Evolutionary conservation across 2,888 invertebrate species (phyloP), one percentile per base, ranked within the genome.

Genomic region (Rhingia campestris): DNA sequence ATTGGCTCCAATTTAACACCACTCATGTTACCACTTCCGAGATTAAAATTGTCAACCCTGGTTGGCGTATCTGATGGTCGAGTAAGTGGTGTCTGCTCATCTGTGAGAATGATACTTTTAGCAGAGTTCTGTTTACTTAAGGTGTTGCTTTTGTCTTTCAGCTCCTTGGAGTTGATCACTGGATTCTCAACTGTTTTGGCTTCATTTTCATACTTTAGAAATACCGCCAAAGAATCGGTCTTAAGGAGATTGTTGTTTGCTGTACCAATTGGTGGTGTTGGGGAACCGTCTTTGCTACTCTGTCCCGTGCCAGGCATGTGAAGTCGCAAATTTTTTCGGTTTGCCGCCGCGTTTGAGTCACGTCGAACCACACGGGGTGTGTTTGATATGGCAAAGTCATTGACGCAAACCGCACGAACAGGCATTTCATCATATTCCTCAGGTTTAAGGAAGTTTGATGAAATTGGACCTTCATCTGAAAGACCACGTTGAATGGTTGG

Each of bases 341-440:
- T 90, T 12, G 89, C 88, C 30, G 87, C 82, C n/a, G 82, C 72
- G 37, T 89, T 90, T 2, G 89, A 89, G 67, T 91, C 91, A 9
- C 91, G 89, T 10, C 90, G 88, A 0, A 90, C 87, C 0, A 91
- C 89, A n/a, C 90, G 88, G 0, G 90, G 91, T 87, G 90, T 89
- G 45, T 90, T 90, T 30, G 86, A 87, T 6, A 88, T 67, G 6
- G 89, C 89, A 70, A 90, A 91, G 76, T 91, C 91, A 74, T 91
- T 91, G 54, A 88, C 90, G 69, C 91, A 91, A 4, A 89, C 91
- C 3, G 91, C 89, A 54, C 91, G 89, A 0, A 91, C 91, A 0
- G 91, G 91, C 90, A 92, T 91, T 86, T 91, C 91, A 58, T 91
- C 92, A 64, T 88, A 91, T 73, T 91, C 92, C 81, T 91, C 91